Evolutionary conservation across 2,888 invertebrate species (phyloP).

Genomic region (Maniola hyperantus): DNA sequence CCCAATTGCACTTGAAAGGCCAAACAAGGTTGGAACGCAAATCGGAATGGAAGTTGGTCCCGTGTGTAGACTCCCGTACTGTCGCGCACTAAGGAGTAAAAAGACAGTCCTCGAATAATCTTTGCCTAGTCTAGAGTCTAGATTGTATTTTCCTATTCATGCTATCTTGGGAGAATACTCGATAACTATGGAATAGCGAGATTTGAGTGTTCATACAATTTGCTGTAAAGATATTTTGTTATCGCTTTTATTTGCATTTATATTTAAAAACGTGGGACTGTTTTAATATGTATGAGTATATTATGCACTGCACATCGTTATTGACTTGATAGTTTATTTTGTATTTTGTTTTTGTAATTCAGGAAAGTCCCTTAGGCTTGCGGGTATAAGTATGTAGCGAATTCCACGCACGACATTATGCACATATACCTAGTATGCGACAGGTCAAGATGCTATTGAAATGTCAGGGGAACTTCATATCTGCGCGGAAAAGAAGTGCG

Average conservation of each 20-base stretch:
- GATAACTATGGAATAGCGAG: slow-evolving; percentile 17
- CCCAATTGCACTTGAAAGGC: background rate
- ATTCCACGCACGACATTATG: too few species aligned
- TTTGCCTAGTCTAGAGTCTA: slow-evolving; percentile 9
- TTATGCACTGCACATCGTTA: background rate
- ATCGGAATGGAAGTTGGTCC: background rate
- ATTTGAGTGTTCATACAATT: slow-evolving; percentile 28
- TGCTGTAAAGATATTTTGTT: slow-evolving; percentile 28
- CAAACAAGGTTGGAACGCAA: background rate
- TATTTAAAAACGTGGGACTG: slow-evolving; percentile 22
- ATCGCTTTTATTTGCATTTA: slow-evolving; percentile 19
- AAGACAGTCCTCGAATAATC: slow-evolving; percentile 13
- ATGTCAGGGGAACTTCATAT: too few species aligned
- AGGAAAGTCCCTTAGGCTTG: background rate
- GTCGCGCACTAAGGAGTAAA: slow-evolving; percentile 22
- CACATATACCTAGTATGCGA: too few species aligned
- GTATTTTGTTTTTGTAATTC: background rate
- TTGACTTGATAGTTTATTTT: background rate
- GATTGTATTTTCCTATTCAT: slow-evolving; percentile 14
- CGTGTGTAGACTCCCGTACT: slow-evolving; percentile 7
- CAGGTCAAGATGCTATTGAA: too few species aligned
- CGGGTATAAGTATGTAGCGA: too few species aligned
- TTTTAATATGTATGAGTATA: slow-evolving; percentile 3
- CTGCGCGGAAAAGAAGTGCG: too few species aligned
- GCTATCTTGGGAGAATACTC: slow-evolving; percentile 12